Evolutionary conservation across 2,888 invertebrate species (phyloP).

Genomic region (Tiphia femorata): DNA sequence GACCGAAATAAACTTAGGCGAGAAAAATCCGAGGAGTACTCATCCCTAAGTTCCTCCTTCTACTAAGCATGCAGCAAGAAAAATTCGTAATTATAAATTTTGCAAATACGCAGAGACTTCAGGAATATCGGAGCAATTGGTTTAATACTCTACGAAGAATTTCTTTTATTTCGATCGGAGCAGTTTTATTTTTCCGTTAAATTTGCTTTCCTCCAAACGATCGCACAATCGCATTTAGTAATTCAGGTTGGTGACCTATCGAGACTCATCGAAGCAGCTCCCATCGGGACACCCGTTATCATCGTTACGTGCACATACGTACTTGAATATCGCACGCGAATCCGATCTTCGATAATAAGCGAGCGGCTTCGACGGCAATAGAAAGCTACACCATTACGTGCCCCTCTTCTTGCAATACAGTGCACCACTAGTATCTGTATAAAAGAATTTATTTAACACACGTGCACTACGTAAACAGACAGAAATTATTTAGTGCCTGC

Average conservation of each 20-base stretch:
- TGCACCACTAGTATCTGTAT: too few relatives aligned
- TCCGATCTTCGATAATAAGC: slow-evolving; percentile 55
- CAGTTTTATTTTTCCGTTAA: background rate
- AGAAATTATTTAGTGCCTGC: too few relatives aligned
- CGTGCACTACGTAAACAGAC: too few relatives aligned
- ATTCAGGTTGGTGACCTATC: background rate
- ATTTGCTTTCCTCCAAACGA: background rate
- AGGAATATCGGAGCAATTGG: too few relatives aligned
- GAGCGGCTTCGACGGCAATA: slow-evolving; percentile 44
- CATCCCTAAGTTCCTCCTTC: too few relatives aligned
- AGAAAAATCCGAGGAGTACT: too few relatives aligned
- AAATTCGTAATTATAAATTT: too few relatives aligned
- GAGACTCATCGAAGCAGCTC: background rate
- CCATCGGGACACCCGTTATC: slow-evolving; percentile 46
- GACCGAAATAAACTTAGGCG: too few relatives aligned
- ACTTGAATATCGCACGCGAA: slow-evolving; percentile 49
- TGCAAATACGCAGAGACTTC: too few relatives aligned
- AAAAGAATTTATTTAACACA: too few relatives aligned
- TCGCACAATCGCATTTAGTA: background rate
- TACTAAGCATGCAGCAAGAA: too few relatives aligned
- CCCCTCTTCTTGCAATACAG: slow-evolving; percentile 9
- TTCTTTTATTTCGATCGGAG: background rate
- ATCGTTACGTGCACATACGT: slow-evolving; percentile 47
- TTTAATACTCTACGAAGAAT: too few relatives aligned
- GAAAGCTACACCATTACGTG: slow-evolving; percentile 46